A percentile compares a stretch with the other conserved stretches of the same genome.
Evolutionary conservation across 1,140 invertebrate genomes (phyloP).

Genomic region (Oppia nitens): DNA sequence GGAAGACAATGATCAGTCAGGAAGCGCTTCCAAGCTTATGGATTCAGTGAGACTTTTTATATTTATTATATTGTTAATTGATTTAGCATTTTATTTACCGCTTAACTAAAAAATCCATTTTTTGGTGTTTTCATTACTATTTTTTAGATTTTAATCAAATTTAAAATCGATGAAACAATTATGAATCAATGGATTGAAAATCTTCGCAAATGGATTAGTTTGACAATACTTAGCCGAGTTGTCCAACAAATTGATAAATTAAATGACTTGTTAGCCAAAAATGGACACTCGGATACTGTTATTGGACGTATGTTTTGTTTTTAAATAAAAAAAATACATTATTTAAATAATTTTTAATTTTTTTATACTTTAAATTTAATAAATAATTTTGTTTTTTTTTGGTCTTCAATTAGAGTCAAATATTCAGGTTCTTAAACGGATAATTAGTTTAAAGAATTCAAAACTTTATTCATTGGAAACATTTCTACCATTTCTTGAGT

Average conservation of each 20-base stretch:
- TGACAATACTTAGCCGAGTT: constrained; percentile 50
- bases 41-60: neutral
- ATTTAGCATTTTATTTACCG: neutral
- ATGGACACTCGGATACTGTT: constrained; percentile 48
- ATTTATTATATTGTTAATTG: neutral
- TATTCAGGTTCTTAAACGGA: constrained; percentile 29
- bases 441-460: constrained; percentile 38
- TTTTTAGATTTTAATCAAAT: constrained; percentile 25
- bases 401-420: constrained; percentile 26
- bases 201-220: constrained; percentile 46
- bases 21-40: neutral
- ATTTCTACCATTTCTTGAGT: constrained; percentile 56
- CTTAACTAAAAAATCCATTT: neutral
- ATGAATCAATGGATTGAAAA: constrained; percentile 30
- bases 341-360: neutral
- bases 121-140: neutral
- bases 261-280: constrained; percentile 43
- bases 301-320: constrained; percentile 36
- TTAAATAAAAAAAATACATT: too few species aligned
- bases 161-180: constrained; percentile 26
- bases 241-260: constrained; percentile 49
- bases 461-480: constrained; percentile 47
- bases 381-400: constrained; percentile 1
- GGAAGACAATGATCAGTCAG: neutral
- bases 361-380: neutral